Conservation (phyloP, 1,140 invertebrate genomes). For the Drosophila equinoxialis region DNA sequence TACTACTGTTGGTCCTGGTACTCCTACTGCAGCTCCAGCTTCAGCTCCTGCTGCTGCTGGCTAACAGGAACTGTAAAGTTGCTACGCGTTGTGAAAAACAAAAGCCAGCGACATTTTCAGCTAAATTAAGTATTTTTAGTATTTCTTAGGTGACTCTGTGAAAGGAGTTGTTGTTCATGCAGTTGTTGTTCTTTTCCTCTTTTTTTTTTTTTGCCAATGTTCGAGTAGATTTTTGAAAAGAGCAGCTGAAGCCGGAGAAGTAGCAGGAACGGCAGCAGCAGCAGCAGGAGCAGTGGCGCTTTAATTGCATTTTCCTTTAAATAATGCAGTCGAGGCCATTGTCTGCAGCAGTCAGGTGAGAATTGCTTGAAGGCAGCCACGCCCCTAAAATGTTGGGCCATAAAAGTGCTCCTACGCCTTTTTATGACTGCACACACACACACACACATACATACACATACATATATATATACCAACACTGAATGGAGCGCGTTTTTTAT, state of each 20-base stretch:
- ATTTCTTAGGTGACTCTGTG: conserved; percentile 66
- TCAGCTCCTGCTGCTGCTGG: conserved; percentile 3
- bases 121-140: conserved; percentile 80
- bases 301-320: conserved; percentile 78
- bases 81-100: conserved; percentile 60
- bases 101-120: conserved; percentile 77
- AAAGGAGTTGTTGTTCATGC: conserved; percentile 15
- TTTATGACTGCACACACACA: conserved; percentile 18
- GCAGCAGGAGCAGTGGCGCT: conserved; percentile 51
- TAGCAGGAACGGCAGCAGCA: neutral
- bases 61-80: conserved; percentile 49
- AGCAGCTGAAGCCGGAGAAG: conserved; percentile 33
- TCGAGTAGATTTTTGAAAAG: conserved; percentile 76
- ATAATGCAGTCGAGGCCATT: conserved; percentile 70
- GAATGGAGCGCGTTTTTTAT: conserved; percentile 64
- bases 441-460: conserved; percentile 6
- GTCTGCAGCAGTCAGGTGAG: conserved; percentile 44
- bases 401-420: conserved; percentile 30
- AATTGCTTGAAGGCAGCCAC: conserved; percentile 17
- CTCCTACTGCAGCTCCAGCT: neutral
- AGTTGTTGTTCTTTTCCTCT: conserved; percentile 24
- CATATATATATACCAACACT: conserved; percentile 14
- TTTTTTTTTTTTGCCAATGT: conserved; percentile 65
- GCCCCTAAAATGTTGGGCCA: conserved; percentile 44
- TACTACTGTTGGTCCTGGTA: conserved; percentile 6